Evolutionary conservation across 2,797 vertebrate species (phyloP).

Genomic region (Allobates femoralis): DNA sequence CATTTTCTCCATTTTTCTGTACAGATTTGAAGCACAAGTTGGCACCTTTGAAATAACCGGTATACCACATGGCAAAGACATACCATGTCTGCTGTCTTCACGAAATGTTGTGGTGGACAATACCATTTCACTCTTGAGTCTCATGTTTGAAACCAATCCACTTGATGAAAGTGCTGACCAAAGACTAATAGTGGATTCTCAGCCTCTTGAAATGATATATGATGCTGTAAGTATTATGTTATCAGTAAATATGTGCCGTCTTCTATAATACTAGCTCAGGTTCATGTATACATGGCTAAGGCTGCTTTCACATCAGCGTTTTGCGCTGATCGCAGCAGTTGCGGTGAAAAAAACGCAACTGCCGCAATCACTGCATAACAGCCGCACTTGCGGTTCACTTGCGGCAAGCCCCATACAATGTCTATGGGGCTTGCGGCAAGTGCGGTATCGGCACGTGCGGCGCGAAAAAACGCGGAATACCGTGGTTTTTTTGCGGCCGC

Average conservation of each 20-base stretch:
- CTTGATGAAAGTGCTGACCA: conserved; percentile 87
- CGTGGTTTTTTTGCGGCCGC: too few species aligned
- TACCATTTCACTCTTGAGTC: conserved; percentile 81
- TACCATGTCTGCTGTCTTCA: conserved; percentile 88
- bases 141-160: conserved; percentile 96
- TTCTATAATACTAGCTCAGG: neutral
- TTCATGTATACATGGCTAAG: neutral
- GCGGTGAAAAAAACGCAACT: too few species aligned
- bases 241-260: neutral
- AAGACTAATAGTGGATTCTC: conserved; percentile 88
- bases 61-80: conserved; percentile 73
- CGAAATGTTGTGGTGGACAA: conserved; percentile 76
- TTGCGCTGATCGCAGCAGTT: too few species aligned
- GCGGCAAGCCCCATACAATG: too few species aligned
- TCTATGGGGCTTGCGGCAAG: too few species aligned
- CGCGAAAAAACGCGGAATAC: too few species aligned
- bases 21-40: conserved; percentile 86
- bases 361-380: too few species aligned
- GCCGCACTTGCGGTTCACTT: too few species aligned
- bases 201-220: conserved; percentile 94
- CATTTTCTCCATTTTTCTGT: conserved; percentile 46
- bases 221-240: conserved; percentile 86
- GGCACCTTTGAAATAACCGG: conserved; percentile 90
- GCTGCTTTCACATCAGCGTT: too few species aligned
- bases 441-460: too few species aligned